Base-by-base conservation (phyloP, 2,113 vertebrate genomes). In the Paralichthys olivaceus region DNA sequence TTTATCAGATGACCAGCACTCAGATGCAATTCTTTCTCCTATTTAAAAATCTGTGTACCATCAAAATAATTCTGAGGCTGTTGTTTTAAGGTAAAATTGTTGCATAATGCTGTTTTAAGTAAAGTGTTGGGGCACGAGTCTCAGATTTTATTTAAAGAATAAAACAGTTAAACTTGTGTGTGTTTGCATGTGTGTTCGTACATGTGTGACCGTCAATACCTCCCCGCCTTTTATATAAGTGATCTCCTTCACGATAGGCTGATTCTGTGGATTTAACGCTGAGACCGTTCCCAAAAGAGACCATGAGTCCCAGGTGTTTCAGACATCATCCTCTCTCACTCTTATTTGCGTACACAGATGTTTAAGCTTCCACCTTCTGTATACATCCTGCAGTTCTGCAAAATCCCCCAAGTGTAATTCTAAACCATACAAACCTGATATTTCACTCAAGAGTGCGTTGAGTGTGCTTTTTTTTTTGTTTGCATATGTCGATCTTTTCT, bases 261-360 rank as follows among this genome's bases (percentile, higher is more conserved):
- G 43, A 51, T 65, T 83, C 40, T 79, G 73, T 79, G 56, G 73
- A 87, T 85, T 56, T 34, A 80, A 61, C 23, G 14, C 25, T 62
- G 51, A 64, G 49, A 13, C 4, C 57, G 71, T 75, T 87, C 80
- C 75, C 83, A 81, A 77, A 70, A 88, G 70, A 64, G 82, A 80
- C 77, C 55, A 9, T 23, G 9, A 73, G 73, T 66, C 75, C 86
- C 91, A 93, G 92, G 83, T 92, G 90, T 78, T 72, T 88, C 69
- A 75, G 64, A 66, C 63, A 73, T 14, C 1, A 45, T 37, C 55
- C 51, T 47, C 45, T 87, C 73, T 90, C 74, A 6, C n/a, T 65
- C 62, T 81, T 64, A 92, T 93, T 93, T 94, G 89, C 91, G 28
- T 94, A 86, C 79, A 67, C 90, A 91, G 91, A 90, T 92, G 89